These are phyloP conservation scores for Gymnocheta viridis DNA, from an alignment of 2,888 invertebrate genomes.

Conservation along the genomic window DNA sequence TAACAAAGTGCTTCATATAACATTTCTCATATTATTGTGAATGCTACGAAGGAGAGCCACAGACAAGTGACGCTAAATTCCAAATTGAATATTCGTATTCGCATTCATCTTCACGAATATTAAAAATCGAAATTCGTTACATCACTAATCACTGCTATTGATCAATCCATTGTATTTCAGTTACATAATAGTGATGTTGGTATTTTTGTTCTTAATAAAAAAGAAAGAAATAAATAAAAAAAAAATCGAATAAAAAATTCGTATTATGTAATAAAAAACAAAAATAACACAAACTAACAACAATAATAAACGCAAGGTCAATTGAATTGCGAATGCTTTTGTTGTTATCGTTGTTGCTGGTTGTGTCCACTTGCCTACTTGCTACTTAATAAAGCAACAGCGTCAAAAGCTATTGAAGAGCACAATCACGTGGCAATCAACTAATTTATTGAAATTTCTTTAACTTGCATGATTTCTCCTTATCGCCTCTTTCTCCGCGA, in stretches of 20 bases:
- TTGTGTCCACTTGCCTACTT: background rate
- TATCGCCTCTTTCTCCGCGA: background rate
- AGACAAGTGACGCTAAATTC: too few species aligned
- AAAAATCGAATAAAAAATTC: background rate
- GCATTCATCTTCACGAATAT: too few species aligned
- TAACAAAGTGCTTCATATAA: too few species aligned
- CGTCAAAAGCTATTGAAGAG: slow-evolving; percentile 2
- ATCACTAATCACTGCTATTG: background rate
- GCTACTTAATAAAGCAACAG: slow-evolving; percentile 41
- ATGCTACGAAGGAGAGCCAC: too few species aligned
- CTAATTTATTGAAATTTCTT: slow-evolving; percentile 59
- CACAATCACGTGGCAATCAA: slow-evolving; percentile 64
- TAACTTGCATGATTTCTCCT: slow-evolving; percentile 1
- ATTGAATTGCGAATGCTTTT: slow-evolving; percentile 43
- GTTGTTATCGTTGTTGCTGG: slow-evolving; percentile 17
- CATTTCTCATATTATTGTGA: too few species aligned
- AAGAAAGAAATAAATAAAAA: too few species aligned
- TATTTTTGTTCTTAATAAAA: slow-evolving; percentile 19
- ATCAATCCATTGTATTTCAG: slow-evolving; percentile 11
- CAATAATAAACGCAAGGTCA: slow-evolving; percentile 64
- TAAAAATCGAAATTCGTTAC: too few species aligned
- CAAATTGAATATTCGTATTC: too few species aligned
- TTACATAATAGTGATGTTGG: slow-evolving; percentile 32
- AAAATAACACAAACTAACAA: slow-evolving; percentile 49
- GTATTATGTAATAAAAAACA: slow-evolving; percentile 29